phyloP scores from a whole-genome alignment of 1,140 invertebrate species.

The Drosophila sturtevanti region DNA sequence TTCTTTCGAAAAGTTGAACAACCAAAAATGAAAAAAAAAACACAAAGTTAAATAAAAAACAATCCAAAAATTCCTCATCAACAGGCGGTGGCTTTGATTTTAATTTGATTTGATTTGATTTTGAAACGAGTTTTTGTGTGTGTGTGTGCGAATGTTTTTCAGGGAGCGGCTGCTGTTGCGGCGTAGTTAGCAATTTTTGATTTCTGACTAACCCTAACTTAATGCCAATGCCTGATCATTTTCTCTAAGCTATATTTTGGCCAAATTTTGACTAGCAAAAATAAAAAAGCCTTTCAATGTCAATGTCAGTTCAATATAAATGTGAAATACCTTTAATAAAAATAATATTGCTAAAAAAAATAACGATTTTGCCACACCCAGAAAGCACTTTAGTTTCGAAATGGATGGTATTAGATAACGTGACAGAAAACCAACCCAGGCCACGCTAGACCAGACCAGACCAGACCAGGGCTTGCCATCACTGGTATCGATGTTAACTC shows the following conservation, averaged over 20 bases:
- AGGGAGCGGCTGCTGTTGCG: constrained; percentile 47
- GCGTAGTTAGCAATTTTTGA: constrained; percentile 52
- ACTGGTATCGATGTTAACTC: constrained; percentile 12
- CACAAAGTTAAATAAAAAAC: neutral
- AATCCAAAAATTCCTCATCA: constrained; percentile 16
- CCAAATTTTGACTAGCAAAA: no score
- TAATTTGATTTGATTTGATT: constrained; percentile 30
- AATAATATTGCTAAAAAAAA: constrained; percentile 6
- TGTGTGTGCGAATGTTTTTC: constrained; percentile 10
- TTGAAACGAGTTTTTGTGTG: constrained; percentile 42
- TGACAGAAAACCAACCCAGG: neutral
- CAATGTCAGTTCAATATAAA: constrained; percentile 59
- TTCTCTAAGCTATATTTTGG: constrained; percentile 18
- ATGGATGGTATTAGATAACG: constrained; percentile 3
- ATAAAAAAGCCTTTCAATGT: constrained; percentile 62
- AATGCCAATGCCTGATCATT: neutral
- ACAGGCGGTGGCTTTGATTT: constrained; percentile 29
- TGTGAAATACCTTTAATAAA: neutral
- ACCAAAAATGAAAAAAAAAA: constrained; percentile 44
- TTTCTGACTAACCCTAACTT: constrained; percentile 30
- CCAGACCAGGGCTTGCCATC: neutral
- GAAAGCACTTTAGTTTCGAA: constrained; percentile 2
- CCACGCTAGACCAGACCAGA: neutral
- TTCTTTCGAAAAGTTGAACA: constrained; percentile 56
- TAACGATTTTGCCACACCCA: constrained; percentile 25